Conservation (phyloP, 2,888 invertebrate genomes). For the Eupithecia subumbrata region DNA sequence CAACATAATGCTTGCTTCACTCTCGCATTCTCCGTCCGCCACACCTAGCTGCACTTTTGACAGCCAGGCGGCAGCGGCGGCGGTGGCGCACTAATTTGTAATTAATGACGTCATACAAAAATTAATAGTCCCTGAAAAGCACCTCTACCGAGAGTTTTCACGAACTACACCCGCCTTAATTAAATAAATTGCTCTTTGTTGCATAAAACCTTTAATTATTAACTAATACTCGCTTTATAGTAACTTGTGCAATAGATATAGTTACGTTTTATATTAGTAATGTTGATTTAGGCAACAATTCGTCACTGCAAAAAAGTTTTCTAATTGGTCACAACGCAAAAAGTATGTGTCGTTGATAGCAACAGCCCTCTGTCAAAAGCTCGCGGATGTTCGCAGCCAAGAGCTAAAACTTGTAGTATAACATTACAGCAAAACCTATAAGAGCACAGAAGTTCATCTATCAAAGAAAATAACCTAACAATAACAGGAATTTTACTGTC, state of each 20-base stretch:
- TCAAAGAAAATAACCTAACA: no score
- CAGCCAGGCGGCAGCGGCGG: constrained; percentile 49
- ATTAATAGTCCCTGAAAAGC: constrained; percentile 15
- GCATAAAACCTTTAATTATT: not conserved
- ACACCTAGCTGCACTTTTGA: constrained; percentile 69
- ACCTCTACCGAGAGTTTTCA: constrained; percentile 3
- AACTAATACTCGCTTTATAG: not conserved
- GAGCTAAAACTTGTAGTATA: no score
- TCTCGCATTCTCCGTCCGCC: constrained; percentile 52
- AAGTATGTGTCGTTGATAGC: no score
- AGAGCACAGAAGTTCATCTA: no score
- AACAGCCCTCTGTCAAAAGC: no score
- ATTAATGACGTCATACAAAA: constrained; percentile 55
- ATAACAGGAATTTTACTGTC: no score
- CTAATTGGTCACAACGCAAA: no score
- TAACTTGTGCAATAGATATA: not conserved
- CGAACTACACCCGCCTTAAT: not conserved
- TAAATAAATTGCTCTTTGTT: constrained; percentile 3
- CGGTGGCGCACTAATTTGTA: constrained; percentile 67
- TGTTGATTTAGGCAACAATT: no score
- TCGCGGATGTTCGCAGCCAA: no score
- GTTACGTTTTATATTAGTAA: no score
- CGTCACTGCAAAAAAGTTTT: no score
- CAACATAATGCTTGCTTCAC: constrained; percentile 22
- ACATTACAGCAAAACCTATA: no score